These are phyloP conservation scores for Drosophila arizonae DNA, from an alignment of 1,140 invertebrate species.

Conservation along the genomic window DNA sequence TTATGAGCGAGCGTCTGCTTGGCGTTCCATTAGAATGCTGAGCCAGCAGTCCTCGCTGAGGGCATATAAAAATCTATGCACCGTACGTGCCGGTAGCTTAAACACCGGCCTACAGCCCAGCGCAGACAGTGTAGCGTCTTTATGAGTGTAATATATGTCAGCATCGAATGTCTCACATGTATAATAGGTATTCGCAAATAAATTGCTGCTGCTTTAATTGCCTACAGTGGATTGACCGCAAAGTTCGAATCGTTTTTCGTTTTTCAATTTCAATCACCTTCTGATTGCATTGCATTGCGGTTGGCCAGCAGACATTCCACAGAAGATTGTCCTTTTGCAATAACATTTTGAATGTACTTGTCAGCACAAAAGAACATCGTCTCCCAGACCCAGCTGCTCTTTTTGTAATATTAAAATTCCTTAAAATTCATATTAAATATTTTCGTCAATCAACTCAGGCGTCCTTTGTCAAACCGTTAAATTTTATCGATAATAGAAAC, in stretches of 20 bases:
- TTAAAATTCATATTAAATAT: slow-evolving; percentile 44
- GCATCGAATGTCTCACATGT: not conserved
- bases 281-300: slow-evolving; percentile 22
- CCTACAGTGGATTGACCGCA: not conserved
- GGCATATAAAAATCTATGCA: slow-evolving; percentile 69
- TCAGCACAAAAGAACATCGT: slow-evolving; percentile 54
- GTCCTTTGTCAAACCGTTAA: slow-evolving; percentile 2
- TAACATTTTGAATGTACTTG: slow-evolving; percentile 21
- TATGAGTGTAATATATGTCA: not conserved
- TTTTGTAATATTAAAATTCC: slow-evolving; percentile 3
- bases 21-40: slow-evolving; percentile 16
- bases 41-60: not conserved
- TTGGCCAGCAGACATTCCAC: slow-evolving; percentile 2
- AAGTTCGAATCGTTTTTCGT: not conserved
- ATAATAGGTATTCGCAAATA: no score
- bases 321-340: not conserved
- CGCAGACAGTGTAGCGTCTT: no score
- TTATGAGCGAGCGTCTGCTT: slow-evolving; percentile 43
- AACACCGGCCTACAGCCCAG: not conserved
- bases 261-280: slow-evolving; percentile 27
- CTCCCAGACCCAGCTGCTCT: no score
- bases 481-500: slow-evolving; percentile 36
- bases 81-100: slow-evolving; percentile 49
- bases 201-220: slow-evolving; percentile 15
- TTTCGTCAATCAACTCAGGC: slow-evolving; percentile 17